These are phyloP conservation scores for Melanerpes formicivorus DNA, from an alignment of 2,113 vertebrate genomes.

Conservation along the genomic window DNA sequence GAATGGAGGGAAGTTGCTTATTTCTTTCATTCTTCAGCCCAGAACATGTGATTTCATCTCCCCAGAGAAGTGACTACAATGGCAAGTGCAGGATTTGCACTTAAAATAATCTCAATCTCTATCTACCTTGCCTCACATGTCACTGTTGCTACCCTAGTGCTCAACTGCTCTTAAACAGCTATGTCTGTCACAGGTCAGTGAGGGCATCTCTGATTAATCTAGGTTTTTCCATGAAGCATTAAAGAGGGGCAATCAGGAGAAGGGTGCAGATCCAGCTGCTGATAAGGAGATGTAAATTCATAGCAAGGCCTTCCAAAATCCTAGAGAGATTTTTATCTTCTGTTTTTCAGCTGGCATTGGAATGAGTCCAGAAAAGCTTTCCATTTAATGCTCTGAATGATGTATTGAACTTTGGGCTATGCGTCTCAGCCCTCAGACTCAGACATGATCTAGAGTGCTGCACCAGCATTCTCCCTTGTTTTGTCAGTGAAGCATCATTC, in stretches of 20 bases:
- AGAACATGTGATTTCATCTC: constrained; percentile 22
- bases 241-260: not conserved
- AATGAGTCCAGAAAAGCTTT: not conserved
- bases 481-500: not conserved
- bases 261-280: not conserved
- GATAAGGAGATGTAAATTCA: not conserved
- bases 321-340: not conserved
- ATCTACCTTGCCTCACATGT: not conserved
- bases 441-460: not conserved
- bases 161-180: not conserved
- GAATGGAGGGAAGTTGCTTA: constrained; percentile 28
- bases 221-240: not conserved
- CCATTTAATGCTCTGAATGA: not conserved
- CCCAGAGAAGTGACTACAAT: not conserved
- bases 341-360: not conserved
- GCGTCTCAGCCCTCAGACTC: not conserved
- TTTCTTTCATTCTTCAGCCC: constrained; percentile 20
- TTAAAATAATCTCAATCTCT: not conserved
- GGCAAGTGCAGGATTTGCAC: not conserved
- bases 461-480: not conserved
- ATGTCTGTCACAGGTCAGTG: not conserved
- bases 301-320: not conserved
- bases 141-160: not conserved
- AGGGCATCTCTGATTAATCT: not conserved
- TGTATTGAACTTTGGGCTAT: not conserved